Base-by-base conservation (phyloP, 1,140 invertebrate genomes). In the Periplaneta americana region DNA sequence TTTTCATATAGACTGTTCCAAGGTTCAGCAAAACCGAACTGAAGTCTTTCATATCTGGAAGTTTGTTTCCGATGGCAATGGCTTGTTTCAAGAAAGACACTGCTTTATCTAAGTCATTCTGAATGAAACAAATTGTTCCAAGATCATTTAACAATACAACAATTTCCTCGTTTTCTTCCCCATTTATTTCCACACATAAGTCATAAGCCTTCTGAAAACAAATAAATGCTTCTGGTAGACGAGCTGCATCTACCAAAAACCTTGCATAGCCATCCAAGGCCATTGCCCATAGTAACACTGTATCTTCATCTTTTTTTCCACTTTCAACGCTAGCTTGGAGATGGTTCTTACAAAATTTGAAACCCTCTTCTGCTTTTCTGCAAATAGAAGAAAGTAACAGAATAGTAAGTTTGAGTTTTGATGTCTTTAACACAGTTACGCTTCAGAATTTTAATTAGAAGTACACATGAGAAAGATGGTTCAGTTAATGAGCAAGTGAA, bases 131-230 rank as follows among this genome's bases (percentile, higher is more conserved):
- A 17, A 95, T 91, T 75, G 93, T 94, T 48, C 95, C 96, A 81
- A 98, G 90, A 87, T 98, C 95, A 91, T 97, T 98, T 11, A 98
- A 87, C 57, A 98, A 89, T 33, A 96, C 88, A 31, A 96, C 91
- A 82, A 92, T 92, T 86, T 97, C 94, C 84, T 94, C 92, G 84
- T 92, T 91, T 13, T 92, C 87, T 82, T 92, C 86, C 11, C 95
- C 95, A 86, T 95, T 88, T 1, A 94, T 85, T 86, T 92, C 87
- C 77, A 89, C 85, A 81, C 94, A 94, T 82, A 93, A 89, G 34
- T 94, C 88, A 84, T 95, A 92, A 48, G 96, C 92, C 87, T 93
- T 91, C 75, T 91, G 88, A 85, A 97, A 92, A 83, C 93, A 89
- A 74, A 90, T 89, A 57, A 93, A 89, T 1, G 95, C 94, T 84